These are phyloP conservation scores for Clarias batrachus DNA, from an alignment of 2,113 vertebrate species.

Conservation along the genomic window DNA sequence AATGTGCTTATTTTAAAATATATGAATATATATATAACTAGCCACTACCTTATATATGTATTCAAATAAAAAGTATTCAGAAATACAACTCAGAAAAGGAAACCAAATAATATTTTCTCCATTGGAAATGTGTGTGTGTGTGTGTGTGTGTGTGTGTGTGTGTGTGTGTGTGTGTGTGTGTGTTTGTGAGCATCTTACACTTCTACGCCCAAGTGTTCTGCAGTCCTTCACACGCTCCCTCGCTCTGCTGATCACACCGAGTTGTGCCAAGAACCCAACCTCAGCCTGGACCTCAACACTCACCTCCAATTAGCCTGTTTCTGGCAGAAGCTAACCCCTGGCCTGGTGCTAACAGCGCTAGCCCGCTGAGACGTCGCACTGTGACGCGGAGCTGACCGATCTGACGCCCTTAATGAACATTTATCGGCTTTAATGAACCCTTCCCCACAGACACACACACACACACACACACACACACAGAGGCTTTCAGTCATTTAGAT, in stretches of 20 bases:
- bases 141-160: background rate
- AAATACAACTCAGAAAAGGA: background rate
- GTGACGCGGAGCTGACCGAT: slow-evolving; percentile 22
- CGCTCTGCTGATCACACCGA: background rate
- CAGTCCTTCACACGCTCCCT: background rate
- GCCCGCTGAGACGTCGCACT: slow-evolving; percentile 31
- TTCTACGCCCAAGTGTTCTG: background rate
- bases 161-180: background rate
- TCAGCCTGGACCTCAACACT: slow-evolving; percentile 34
- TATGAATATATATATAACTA: background rate
- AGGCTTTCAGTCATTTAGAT: slow-evolving; percentile 51
- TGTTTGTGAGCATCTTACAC: background rate
- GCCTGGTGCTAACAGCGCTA: slow-evolving; percentile 37
- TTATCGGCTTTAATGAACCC: slow-evolving; percentile 42
- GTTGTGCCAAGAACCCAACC: slow-evolving; percentile 16
- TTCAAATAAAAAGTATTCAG: no score
- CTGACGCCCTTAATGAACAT: slow-evolving; percentile 50
- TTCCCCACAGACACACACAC: background rate
- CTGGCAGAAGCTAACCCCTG: slow-evolving; percentile 41
- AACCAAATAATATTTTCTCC: background rate
- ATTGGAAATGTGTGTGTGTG: background rate
- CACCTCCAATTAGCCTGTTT: slow-evolving; percentile 43
- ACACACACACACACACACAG: slow-evolving; percentile 8
- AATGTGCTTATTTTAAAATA: background rate
- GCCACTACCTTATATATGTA: background rate